A percentile compares a stretch with the other conserved stretches of the same genome.
Evolutionary conservation across 1,140 invertebrate species (phyloP).

Genomic region (Sycophaga agraensis): DNA sequence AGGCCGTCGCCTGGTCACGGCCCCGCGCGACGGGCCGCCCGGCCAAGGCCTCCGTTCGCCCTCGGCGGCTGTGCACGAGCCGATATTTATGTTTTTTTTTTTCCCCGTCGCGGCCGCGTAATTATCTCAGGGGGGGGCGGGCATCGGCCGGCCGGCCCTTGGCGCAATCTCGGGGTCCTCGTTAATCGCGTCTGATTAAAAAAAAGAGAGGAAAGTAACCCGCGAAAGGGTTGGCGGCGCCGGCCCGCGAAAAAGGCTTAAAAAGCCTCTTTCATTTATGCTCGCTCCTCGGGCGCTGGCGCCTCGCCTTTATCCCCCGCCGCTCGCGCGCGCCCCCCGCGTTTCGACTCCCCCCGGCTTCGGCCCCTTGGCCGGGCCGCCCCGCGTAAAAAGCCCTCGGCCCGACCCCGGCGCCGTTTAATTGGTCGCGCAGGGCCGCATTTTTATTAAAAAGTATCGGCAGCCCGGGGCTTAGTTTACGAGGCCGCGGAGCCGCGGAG

Average conservation of each 20-base stretch:
- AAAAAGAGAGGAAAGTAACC: no score
- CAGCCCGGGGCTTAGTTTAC: slow-evolving; percentile 51
- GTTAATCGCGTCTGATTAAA: slow-evolving; percentile 18
- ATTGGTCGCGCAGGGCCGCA: slow-evolving; percentile 41
- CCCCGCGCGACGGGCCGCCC: no score
- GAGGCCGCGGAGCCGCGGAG: slow-evolving; percentile 41
- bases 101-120: no score
- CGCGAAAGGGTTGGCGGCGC: no score
- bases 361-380: slow-evolving; percentile 35
- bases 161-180: no score
- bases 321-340: slow-evolving; percentile 13
- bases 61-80: no score
- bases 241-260: no score
- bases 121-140: no score
- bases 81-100: no score
- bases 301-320: slow-evolving; percentile 8
- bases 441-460: slow-evolving; percentile 60
- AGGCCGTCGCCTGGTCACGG: no score
- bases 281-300: slow-evolving; percentile 1
- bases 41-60: no score
- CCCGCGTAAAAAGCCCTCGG: slow-evolving; percentile 33
- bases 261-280: slow-evolving; percentile 23
- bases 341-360: slow-evolving; percentile 30
- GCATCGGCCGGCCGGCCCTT: no score
- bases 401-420: slow-evolving; percentile 46